phyloP scores from a whole-genome alignment of 2,888 invertebrate species.

The Epiblema foenella region DNA sequence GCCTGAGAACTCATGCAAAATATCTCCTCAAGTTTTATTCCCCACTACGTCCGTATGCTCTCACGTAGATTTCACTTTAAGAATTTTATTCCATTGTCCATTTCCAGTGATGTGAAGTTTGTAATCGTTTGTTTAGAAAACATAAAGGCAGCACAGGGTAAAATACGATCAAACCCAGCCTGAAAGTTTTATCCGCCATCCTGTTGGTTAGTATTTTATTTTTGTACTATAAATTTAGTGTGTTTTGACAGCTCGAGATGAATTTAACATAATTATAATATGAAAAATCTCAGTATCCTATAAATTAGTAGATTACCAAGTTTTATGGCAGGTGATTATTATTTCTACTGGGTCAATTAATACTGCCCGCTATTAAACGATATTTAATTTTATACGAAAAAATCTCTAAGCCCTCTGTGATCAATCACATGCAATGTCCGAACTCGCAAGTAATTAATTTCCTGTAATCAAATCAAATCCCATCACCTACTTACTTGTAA shows the following conservation, averaged over 20 bases:
- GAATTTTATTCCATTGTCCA: constrained; percentile 43
- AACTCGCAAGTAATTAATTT: too few species aligned
- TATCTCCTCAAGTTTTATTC: constrained; percentile 69
- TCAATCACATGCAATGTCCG: too few species aligned
- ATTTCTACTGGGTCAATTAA: too few species aligned
- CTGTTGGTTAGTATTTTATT: background rate
- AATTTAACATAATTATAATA: background rate
- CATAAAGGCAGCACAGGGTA: background rate
- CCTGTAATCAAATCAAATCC: too few species aligned
- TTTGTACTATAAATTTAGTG: background rate
- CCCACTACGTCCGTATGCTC: constrained; percentile 38
- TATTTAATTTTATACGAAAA: too few species aligned
- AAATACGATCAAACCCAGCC: background rate
- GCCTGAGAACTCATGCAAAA: constrained; percentile 74
- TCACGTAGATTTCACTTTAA: constrained; percentile 39
- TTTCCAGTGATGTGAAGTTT: constrained; percentile 15
- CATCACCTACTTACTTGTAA: too few species aligned
- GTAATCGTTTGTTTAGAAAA: constrained; percentile 2
- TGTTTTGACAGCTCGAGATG: background rate
- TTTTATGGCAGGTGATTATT: too few species aligned
- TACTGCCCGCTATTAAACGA: too few species aligned
- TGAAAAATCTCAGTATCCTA: too few species aligned
- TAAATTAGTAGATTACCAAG: too few species aligned
- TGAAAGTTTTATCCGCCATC: background rate
- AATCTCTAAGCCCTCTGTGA: too few species aligned